Evolutionary conservation across 1,140 invertebrate species (phyloP), one percentile per base, ranked within the genome.

Genomic region (Drosophila watanabei): DNA sequence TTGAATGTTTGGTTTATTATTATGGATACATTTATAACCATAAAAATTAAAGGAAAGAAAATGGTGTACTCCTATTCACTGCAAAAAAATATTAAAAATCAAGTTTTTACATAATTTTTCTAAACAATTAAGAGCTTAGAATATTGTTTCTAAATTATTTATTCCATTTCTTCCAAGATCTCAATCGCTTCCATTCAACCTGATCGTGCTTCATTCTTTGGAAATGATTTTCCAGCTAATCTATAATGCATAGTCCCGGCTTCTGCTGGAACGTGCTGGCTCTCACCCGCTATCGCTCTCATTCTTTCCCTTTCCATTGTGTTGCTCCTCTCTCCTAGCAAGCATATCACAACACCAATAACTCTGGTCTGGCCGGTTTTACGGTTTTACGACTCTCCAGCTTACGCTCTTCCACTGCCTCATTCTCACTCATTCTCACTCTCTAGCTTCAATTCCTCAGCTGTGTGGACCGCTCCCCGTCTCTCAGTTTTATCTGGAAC

Each of bases 291-390:
- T 20, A 30, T 46, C n/a, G 14, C 14, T 43, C 14, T 51, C 24
- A 14, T 43, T 20, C 20, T 8, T 16, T 39, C 49, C 35, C 51
- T 32, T 64, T n/a, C 65, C 35, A 41, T 75, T 64, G 51, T 75
- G 18, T 43, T 32, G 28, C 48, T 52, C 24, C 10, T 10, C 35
- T 39, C 51, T 39, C 20, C 79, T 58, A 45, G 48, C 66, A 14
- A 52, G 45, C 48, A 60, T 63, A 65, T 57, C 63, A 75, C 39
- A 62, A 48, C 65, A 52, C 54, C 60, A 61, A 73, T 33, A 59
- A 70, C 73, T 84, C 79, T 63, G 65, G 66, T 86, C 69, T 18
- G 68, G 65, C 83, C 72, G 84, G 84, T 87, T 87, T 80, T 51
- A 48, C 75, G 41, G 57, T 56, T 78, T 78, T 70, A 51, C 46